Evolutionary conservation across 2,888 invertebrate species (phyloP).

Genomic region (Chorisops tibialis): DNA sequence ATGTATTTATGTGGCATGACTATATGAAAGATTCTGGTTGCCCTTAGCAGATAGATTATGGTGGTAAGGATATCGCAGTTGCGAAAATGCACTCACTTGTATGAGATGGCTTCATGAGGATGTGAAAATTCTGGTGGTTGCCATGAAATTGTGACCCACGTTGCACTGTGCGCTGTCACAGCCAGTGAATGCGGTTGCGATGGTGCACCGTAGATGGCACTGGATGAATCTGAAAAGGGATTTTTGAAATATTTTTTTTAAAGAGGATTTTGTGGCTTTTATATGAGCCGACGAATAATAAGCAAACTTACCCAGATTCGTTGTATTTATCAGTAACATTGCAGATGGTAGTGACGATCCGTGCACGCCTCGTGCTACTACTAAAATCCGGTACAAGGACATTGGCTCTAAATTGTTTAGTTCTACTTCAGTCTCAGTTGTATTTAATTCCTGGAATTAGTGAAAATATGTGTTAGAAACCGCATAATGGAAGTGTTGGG

Average conservation of each 20-base stretch:
- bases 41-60: too few relatives aligned
- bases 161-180: slow-evolving; percentile 75
- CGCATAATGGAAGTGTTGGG: too few relatives aligned
- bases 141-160: slow-evolving; percentile 79
- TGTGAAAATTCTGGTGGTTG: slow-evolving; percentile 81
- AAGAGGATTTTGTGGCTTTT: not conserved
- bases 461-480: not conserved
- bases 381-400: slow-evolving; percentile 74
- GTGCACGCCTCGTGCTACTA: slow-evolving; percentile 71
- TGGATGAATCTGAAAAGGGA: slow-evolving; percentile 48
- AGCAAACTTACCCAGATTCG: slow-evolving; percentile 53
- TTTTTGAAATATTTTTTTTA: too few relatives aligned
- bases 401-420: slow-evolving; percentile 65
- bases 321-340: slow-evolving; percentile 70
- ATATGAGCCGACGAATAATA: too few relatives aligned
- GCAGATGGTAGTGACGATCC: slow-evolving; percentile 81
- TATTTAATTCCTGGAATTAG: slow-evolving; percentile 63
- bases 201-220: slow-evolving; percentile 62
- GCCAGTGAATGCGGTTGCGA: slow-evolving; percentile 79
- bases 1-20: too few relatives aligned
- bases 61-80: too few relatives aligned
- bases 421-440: slow-evolving; percentile 61
- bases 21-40: not conserved
- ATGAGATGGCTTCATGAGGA: slow-evolving; percentile 72
- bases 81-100: slow-evolving; percentile 57